Conservation (phyloP, 2,797 vertebrate genomes). For the Gambusia yucatana region DNA sequence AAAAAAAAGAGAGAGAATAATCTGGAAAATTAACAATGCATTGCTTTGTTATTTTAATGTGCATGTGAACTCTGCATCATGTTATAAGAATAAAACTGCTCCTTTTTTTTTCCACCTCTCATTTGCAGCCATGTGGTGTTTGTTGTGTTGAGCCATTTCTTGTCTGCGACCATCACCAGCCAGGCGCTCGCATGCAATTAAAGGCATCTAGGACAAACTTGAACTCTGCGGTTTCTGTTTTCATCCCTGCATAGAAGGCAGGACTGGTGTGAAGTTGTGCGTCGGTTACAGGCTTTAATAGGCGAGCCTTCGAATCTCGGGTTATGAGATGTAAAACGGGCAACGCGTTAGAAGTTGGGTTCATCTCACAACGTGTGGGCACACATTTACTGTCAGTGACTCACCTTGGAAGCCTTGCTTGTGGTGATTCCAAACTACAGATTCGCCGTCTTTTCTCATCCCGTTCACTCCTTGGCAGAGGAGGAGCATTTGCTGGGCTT, state of each 20-base stretch:
- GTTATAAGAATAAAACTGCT: slow-evolving; percentile 48
- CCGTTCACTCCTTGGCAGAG: slow-evolving; percentile 69
- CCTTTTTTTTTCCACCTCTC: neutral
- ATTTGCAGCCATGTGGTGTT: slow-evolving; percentile 27
- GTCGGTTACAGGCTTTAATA: slow-evolving; percentile 8
- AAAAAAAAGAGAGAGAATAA: neutral
- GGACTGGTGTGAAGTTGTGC: slow-evolving; percentile 26
- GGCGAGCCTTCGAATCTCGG: neutral
- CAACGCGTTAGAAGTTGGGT: slow-evolving; percentile 26
- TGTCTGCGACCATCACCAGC: slow-evolving; percentile 7
- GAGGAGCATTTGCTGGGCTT: slow-evolving; percentile 79
- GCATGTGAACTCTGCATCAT: slow-evolving; percentile 57
- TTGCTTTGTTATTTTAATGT: slow-evolving; percentile 33
- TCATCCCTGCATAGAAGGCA: slow-evolving; percentile 2
- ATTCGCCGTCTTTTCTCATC: slow-evolving; percentile 66
- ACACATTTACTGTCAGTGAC: slow-evolving; percentile 52
- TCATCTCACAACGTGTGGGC: slow-evolving; percentile 41
- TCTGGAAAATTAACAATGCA: slow-evolving; percentile 55
- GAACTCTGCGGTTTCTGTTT: slow-evolving; percentile 7
- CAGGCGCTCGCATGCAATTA: neutral
- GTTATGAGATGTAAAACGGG: slow-evolving; percentile 12
- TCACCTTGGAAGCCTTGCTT: slow-evolving; percentile 78
- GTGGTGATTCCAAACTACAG: slow-evolving; percentile 72
- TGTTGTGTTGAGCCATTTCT: slow-evolving; percentile 15
- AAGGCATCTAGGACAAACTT: slow-evolving; percentile 1